Evolutionary conservation across 2,797 vertebrate species (phyloP), one percentile per base, ranked within the genome.

Genomic region (Paguma larvata): DNA sequence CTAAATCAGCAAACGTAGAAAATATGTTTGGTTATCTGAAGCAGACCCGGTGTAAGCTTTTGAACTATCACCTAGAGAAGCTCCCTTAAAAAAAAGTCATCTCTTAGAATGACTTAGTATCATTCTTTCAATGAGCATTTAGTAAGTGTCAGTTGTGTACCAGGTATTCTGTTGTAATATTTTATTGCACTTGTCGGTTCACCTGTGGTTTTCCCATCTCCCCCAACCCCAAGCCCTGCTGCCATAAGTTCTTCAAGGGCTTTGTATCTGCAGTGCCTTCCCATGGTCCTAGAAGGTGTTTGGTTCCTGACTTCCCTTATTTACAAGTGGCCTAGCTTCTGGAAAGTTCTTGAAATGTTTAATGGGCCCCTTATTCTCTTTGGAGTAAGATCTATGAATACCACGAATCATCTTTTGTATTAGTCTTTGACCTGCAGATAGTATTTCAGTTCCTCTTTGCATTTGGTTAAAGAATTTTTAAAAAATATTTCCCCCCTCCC

Each of bases 271-370:
- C 13, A 78, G 4, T 30, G 34, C 21, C 44, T 70, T 89, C 27
- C 56, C 56, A 38, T 59, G 34, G 12, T 6, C 38, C 30, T 23
- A 59, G 56, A 59, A 56, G 56, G 27, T 88, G 18, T 34, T 80
- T 59, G 12, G 19, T 79, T 53, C 6, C 41, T 63, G 13, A 59
- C 18, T 86, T 96, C 27, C 78, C 15, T 51, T 62, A 87, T 38
- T 77, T 38, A 80, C 62, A 92, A 95, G 38, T 67, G 44, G 25
- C n/a, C 8, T 73, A 73, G 41, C 32, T 90, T 96, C 67, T 73
- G 25, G 77, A 96, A 93, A 90, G 21, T 18, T 85, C 92, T 89
- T 89, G 34, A 86, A 38, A 75, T 92, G 46, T 86, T 67, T 72
- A 67, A 56, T 12, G 32, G 92, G 27, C 34, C 79, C 34, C 27